Base-by-base conservation (phyloP, 2,113 vertebrate species). In the Vulpes ferrilata region DNA sequence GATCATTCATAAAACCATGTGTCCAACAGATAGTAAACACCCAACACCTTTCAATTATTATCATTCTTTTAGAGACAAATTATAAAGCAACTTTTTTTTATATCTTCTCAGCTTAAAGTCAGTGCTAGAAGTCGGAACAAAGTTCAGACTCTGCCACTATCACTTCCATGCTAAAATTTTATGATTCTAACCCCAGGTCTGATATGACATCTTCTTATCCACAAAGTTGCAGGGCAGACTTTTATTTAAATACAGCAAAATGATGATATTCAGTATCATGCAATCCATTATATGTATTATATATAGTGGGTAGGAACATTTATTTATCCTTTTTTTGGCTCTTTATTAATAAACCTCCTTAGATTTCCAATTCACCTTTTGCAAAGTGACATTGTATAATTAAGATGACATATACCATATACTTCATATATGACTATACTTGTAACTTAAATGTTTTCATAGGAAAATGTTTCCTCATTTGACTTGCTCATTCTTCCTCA, bases 311-410 rank as follows among this genome's bases (percentile, higher is more conserved):
- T 88, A 20, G 22, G 20, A 60, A 60, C 53, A 76, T 51, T 64
- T 80, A 51, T 74, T 73, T 69, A 32, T 59, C n/a, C 20, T 5
- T 51, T 83, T 38, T 69, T 32, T 27, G 53, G 22, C 3, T 59
- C 16, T 71, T 94, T n/a, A 32, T 74, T 95, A 84, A 84, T 88
- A 81, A 87, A 87, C 5, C 20, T 35, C 25, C 71, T 53, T 88
- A 25, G 30, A 88, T 93, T 79, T 83, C 35, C 83, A 79, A 88
- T 35, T 78, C 51, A 78, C 35, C 51, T 93, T 87, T 73, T 93
- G 16, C 0, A 95, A 93, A 92, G 35, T 85, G 57, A 90, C 25
- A 69, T 82, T 60, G 82, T 86, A 55, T 78, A 64, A 64, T 93
- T 53, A 78, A 67, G 60, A 57, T 55, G n/a, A 4, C 2, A 35